Base-by-base conservation (phyloP, 2,113 vertebrate genomes). In the Gasterosteus aculeatus region DNA sequence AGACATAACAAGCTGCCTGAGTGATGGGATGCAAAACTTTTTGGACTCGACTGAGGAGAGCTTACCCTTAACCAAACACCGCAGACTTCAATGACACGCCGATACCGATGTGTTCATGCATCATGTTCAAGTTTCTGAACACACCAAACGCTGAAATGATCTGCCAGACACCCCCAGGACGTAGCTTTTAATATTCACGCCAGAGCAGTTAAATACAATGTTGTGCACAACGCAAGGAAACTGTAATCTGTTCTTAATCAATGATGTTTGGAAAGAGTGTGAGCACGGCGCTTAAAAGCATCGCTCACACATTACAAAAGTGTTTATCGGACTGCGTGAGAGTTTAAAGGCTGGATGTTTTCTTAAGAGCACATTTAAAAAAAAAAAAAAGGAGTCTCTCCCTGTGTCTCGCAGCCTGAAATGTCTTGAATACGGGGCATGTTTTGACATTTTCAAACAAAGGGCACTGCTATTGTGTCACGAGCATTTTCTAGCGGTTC, bases 1-100 rank as follows among this genome's bases (percentile, higher is more conserved):
- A 95, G 93, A 95, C 95, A 92, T 94, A 96, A 95, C 94, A 95
- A 93, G 77, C 82, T 71, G 54, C 15, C 47, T 42, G 85, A 91
- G 59, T 91, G 93, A 94, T 93, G 91, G 91, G 38, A 85, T 54
- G 63, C 69, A 78, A 89, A 73, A 42, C 31, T 68, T 38, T 16
- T 29, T 56, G 82, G 67, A 75, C 38, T 81, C 83, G 80, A 86
- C 87, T 87, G 87, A 76, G 65, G 76, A 78, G 46, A 59, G 77
- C 78, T 85, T 80, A 88, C 80, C 81, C 69, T 89, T 89, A 92
- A 86, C 80, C 76, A 89, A 89, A 91, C 85, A 90, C 73, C 64
- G 65, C 54, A 19, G 85, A 87, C 89, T 88, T 87, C 83, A 90
- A 73, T 75, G 80, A 78, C 81, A 76, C 68, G 66, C 77, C 75